Base-by-base conservation (phyloP, 1,140 invertebrate species). In the Brachionus asplanchnoidis region DNA sequence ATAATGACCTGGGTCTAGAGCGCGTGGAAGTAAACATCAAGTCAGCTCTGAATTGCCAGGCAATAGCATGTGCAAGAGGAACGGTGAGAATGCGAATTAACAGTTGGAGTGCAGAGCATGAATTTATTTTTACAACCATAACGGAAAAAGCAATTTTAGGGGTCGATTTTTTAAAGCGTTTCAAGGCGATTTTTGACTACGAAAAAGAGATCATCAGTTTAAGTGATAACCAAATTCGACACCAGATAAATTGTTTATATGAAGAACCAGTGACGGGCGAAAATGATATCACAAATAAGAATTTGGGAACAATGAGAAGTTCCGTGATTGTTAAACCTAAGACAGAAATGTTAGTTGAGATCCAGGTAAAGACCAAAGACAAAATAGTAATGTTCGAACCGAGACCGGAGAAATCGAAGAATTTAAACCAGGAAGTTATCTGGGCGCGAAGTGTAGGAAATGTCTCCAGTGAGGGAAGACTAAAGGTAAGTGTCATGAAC, bases 111-210 rank as follows among this genome's bases (percentile, higher is more conserved):
- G 26, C 11, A 14, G 65, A 68, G 8, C 65, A 68, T 40, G 65
- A 68, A 40, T 68, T 68, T 68, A 68, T 68, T 68, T 68, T 40
- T 17, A 68, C 65, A 68, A 32, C 9, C 32, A 68, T 68, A 12
- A 68, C 65, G 3, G 65, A 68, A 32, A 68, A 8, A 68, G 65
- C 65, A 14, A 68, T 68, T 32, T 40, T 68, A 32, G 65, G 65
- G 11, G 14, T 68, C 11, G 65, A 68, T 32, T 68, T 68, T 68
- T 32, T 68, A 1, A 68, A 32, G 32, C 9, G 14, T 14, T 68
- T 68, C 32, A 68, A 68, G 26, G 65, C 65, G n/a, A 32, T 68
- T 68, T 68, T 68, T 32, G 65, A 68, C 65, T 68, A 32, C 65
- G 65, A 68, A 68, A 68, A 68, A 68, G 65, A 68, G 23, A 68